phyloP scores from a whole-genome alignment of 2,888 invertebrate genomes.

The Drosophila nigritarsus region DNA sequence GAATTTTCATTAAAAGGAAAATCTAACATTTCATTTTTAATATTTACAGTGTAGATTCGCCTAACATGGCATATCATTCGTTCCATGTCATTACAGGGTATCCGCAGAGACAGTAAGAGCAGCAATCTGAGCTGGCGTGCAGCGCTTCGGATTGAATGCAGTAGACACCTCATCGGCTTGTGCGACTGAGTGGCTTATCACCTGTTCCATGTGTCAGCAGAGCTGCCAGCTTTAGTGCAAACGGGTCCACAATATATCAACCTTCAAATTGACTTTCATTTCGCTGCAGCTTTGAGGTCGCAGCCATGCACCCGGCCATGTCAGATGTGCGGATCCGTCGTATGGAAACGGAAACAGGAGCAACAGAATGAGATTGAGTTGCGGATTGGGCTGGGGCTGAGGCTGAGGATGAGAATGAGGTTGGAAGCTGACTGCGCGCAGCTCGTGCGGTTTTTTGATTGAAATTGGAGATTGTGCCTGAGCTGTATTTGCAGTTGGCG shows the following conservation, averaged over 20 bases:
- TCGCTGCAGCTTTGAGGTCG: slow-evolving; percentile 74
- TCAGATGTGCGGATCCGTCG: slow-evolving; percentile 16
- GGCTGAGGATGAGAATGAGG: not conserved
- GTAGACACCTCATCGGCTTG: slow-evolving; percentile 62
- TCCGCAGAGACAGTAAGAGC: not conserved
- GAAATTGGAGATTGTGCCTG: slow-evolving; percentile 76
- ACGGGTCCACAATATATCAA: slow-evolving; percentile 71
- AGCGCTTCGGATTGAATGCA: slow-evolving; percentile 11
- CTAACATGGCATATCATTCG: not conserved
- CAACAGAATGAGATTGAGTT: slow-evolving; percentile 8
- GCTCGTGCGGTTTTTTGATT: slow-evolving; percentile 75
- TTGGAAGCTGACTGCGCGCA: slow-evolving; percentile 28
- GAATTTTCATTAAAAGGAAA: not conserved
- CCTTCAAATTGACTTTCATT: slow-evolving; percentile 78
- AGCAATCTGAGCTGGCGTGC: not conserved
- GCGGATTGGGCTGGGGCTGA: not conserved
- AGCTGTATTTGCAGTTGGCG: slow-evolving; percentile 66
- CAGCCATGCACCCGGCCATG: slow-evolving; percentile 46
- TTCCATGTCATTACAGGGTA: slow-evolving; percentile 6
- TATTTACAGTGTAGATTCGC: not conserved
- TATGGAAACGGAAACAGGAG: slow-evolving; percentile 6
- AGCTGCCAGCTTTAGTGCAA: slow-evolving; percentile 60
- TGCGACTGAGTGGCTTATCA: slow-evolving; percentile 70
- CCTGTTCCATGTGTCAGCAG: slow-evolving; percentile 69
- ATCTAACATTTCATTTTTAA: not conserved